These are phyloP conservation scores for roundworm (Caenorhabditis elegans) DNA, from an alignment of 1,140 invertebrate genomes.

Conservation along the genomic window DNA sequence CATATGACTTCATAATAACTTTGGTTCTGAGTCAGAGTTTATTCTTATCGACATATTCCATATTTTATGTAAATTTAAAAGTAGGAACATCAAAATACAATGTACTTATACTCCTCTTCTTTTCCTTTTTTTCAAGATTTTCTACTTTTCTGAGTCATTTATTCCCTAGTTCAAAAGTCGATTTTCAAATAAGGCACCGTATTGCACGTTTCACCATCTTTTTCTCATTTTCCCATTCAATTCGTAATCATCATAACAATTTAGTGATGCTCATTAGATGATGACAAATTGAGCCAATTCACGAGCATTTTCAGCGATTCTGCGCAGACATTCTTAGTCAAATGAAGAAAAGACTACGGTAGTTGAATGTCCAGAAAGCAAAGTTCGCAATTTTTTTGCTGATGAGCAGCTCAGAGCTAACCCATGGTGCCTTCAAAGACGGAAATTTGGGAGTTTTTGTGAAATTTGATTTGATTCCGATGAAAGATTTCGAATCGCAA, in stretches of 20 bases:
- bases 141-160: background rate
- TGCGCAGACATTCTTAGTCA: background rate
- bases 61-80: background rate
- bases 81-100: background rate
- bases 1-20: too few relatives aligned
- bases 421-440: background rate
- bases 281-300: slow-evolving; percentile 25
- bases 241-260: background rate
- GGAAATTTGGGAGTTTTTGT: background rate
- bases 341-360: slow-evolving; percentile 1
- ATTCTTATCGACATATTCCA: background rate
- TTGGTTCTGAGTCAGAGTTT: background rate
- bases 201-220: too few relatives aligned
- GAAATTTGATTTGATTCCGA: background rate
- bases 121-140: background rate
- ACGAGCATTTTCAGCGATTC: background rate
- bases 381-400: too few relatives aligned
- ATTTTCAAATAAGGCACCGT: too few relatives aligned
- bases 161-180: too few relatives aligned
- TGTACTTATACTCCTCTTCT: background rate
- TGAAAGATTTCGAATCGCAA: background rate
- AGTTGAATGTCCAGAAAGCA: background rate
- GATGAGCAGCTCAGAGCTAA: too few relatives aligned
- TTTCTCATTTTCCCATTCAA: too few relatives aligned
- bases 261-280: slow-evolving; percentile 3